Evolutionary conservation across 2,888 invertebrate genomes (phyloP).

Genomic region (Nipponacmea schrenckii): DNA sequence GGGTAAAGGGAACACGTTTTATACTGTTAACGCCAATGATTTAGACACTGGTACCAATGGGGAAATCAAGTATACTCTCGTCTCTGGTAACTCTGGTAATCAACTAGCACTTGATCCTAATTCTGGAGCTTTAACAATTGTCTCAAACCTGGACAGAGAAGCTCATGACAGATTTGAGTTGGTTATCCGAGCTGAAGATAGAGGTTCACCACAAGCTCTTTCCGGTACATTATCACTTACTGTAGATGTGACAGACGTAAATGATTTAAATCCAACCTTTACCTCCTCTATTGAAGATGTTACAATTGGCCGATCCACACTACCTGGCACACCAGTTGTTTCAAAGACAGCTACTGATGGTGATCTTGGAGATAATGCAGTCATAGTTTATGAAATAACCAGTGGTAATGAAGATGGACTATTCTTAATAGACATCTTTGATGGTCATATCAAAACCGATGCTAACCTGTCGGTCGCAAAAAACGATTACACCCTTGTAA

Average conservation of each 20-base stretch:
- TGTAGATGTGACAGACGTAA: conserved; percentile 39
- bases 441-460: conserved; percentile 38
- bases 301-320: conserved; percentile 34
- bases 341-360: conserved; percentile 43
- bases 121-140: conserved; percentile 28
- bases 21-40: conserved; percentile 84
- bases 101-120: conserved; percentile 29
- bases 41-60: conserved; percentile 86
- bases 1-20: conserved; percentile 68
- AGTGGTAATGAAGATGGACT: conserved; percentile 40
- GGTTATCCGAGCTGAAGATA: conserved; percentile 36
- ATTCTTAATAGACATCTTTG: conserved; percentile 37
- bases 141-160: conserved; percentile 36
- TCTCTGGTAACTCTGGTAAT: conserved; percentile 35
- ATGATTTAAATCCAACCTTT: conserved; percentile 43
- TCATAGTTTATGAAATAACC: conserved; percentile 41
- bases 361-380: conserved; percentile 46
- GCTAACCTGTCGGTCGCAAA: conserved; percentile 28
- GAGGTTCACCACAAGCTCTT: conserved; percentile 29
- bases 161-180: conserved; percentile 35
- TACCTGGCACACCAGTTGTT: conserved; percentile 26
- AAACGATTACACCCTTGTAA: conserved; percentile 25
- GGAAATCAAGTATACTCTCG: conserved; percentile 79
- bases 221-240: conserved; percentile 39
- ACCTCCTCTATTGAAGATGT: conserved; percentile 26